These are phyloP conservation scores for Lampris incognitus DNA, from an alignment of 2,113 vertebrate genomes.

Conservation along the genomic window DNA sequence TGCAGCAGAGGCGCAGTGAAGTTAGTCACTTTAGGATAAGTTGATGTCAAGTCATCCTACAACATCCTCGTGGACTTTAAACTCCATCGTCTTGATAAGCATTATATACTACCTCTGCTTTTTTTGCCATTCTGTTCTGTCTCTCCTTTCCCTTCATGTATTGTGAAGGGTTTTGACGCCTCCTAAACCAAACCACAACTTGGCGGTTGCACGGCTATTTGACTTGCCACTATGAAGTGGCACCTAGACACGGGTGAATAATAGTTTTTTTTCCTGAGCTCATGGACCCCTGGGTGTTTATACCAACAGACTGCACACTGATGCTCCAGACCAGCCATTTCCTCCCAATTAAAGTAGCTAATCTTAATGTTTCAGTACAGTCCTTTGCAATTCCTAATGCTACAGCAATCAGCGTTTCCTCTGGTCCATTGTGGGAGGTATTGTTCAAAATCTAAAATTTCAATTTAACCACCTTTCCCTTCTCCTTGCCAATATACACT, in stretches of 20 bases:
- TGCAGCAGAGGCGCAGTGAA: background rate
- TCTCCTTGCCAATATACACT: too few relatives aligned
- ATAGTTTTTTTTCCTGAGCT: background rate
- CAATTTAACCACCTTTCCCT: too few relatives aligned
- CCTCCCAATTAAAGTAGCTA: conserved; percentile 11
- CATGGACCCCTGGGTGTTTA: conserved; percentile 8
- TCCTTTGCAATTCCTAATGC: background rate
- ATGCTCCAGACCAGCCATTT: conserved; percentile 12
- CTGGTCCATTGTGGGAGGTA: background rate
- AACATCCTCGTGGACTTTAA: background rate
- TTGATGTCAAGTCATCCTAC: background rate
- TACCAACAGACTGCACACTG: background rate
- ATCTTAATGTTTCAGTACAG: conserved; percentile 5
- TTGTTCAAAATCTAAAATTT: background rate
- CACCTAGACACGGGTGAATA: background rate
- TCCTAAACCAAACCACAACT: background rate
- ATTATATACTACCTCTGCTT: background rate
- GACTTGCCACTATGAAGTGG: background rate
- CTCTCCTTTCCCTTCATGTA: background rate
- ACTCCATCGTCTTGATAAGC: too few relatives aligned
- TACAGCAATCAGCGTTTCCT: background rate
- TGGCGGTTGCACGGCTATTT: conserved; percentile 7
- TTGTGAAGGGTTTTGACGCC: background rate
- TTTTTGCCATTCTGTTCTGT: background rate
- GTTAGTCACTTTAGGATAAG: background rate